Conservation (phyloP, 2,888 invertebrate genomes). For the Tipula confusa region DNA sequence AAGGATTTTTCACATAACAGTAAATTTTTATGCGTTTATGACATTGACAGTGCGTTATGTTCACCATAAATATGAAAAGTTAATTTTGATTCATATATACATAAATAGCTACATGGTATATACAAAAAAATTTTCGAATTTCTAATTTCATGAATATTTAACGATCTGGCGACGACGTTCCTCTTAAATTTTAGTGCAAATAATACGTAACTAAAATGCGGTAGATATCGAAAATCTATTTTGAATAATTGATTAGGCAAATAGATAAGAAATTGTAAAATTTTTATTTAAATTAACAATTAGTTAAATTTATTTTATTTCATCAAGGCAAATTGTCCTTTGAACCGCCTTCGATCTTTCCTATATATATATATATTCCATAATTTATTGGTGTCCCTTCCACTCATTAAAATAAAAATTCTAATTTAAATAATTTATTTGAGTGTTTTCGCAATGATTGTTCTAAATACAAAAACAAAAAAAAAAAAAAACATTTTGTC, state of each 20-base stretch:
- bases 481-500: no score
- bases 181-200: background rate
- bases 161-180: background rate
- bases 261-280: background rate
- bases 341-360: background rate
- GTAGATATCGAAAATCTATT: background rate
- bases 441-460: slow-evolving; percentile 9
- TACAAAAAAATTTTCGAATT: background rate
- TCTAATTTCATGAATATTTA: slow-evolving; percentile 3
- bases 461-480: background rate
- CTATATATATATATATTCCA: background rate
- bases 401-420: slow-evolving; percentile 3
- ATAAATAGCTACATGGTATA: background rate
- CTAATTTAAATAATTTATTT: slow-evolving; percentile 6
- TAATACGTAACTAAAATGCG: background rate
- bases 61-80: background rate
- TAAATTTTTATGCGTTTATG: background rate
- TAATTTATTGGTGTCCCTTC: background rate
- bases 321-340: background rate
- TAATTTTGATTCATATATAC: background rate
- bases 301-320: background rate
- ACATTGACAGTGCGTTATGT: no score
- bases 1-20: background rate
- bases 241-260: background rate
- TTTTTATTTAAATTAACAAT: slow-evolving; percentile 13